Conservation (phyloP, 2,113 vertebrate genomes). For the Tenrec ecaudatus region DNA sequence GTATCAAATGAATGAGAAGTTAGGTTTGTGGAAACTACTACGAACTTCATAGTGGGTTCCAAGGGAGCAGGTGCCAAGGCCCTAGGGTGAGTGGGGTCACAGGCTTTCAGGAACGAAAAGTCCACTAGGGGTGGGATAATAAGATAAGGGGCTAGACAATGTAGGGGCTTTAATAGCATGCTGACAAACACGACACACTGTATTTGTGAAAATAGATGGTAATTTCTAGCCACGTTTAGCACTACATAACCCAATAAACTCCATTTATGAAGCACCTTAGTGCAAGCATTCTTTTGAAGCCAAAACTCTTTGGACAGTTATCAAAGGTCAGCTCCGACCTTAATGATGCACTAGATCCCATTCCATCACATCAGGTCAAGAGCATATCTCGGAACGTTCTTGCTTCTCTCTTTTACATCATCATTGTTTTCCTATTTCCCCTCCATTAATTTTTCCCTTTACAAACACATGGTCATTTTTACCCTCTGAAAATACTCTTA, state of each 20-base stretch:
- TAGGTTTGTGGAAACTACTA: background rate
- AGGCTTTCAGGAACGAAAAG: background rate
- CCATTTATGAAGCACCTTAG: background rate
- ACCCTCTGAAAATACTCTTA: background rate
- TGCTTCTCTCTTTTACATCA: background rate
- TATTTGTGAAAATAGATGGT: background rate
- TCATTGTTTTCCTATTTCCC: background rate
- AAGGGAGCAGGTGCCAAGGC: background rate
- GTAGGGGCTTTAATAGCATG: background rate
- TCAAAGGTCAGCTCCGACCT: background rate
- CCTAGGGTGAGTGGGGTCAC: background rate
- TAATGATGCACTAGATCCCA: background rate
- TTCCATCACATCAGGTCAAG: background rate
- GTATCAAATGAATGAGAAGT: background rate
- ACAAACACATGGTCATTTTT: background rate
- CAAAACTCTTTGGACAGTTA: background rate
- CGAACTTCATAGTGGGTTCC: background rate
- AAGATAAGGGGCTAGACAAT: background rate
- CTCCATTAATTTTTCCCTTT: background rate
- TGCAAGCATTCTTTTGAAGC: conserved; percentile 13
- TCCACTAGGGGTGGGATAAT: background rate
- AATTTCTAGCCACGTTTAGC: background rate
- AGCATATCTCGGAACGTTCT: background rate
- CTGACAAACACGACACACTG: background rate
- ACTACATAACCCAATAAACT: background rate